Evolutionary conservation across 2,113 vertebrate species (phyloP).

Genomic region (Pristiophorus japonicus): DNA sequence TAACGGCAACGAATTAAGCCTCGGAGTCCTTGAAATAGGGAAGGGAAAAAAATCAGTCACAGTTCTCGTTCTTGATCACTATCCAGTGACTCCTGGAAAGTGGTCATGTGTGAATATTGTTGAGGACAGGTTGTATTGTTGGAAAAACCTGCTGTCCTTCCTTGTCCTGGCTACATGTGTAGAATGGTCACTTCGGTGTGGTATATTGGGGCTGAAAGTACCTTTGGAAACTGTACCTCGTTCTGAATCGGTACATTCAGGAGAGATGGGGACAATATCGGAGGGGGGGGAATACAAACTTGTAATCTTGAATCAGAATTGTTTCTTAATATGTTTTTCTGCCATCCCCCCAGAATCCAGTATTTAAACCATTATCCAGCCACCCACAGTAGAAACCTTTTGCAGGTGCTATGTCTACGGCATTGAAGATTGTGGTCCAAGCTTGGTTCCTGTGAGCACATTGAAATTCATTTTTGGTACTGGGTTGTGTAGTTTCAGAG

Average conservation of each 20-base stretch:
- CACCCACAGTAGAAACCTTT: constrained; percentile 35
- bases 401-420: constrained; percentile 35
- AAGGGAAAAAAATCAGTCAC: neutral
- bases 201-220: neutral
- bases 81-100: neutral
- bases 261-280: no score
- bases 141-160: neutral
- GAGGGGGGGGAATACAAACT: neutral
- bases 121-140: neutral
- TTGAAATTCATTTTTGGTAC: constrained; percentile 30
- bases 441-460: constrained; percentile 35
- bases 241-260: neutral
- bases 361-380: constrained; percentile 37
- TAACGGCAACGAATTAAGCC: neutral
- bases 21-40: neutral
- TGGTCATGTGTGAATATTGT: neutral
- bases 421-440: constrained; percentile 36
- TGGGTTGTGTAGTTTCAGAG: constrained; percentile 34
- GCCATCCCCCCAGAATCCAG: constrained; percentile 33
- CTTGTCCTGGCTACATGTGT: neutral
- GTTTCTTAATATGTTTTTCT: constrained; percentile 38
- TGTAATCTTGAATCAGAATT: constrained; percentile 31
- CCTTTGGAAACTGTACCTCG: neutral
- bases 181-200: neutral
- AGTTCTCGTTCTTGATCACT: neutral